These are phyloP conservation scores for Macrophya annulata DNA, from an alignment of 2,888 invertebrate genomes.

Conservation along the genomic window DNA sequence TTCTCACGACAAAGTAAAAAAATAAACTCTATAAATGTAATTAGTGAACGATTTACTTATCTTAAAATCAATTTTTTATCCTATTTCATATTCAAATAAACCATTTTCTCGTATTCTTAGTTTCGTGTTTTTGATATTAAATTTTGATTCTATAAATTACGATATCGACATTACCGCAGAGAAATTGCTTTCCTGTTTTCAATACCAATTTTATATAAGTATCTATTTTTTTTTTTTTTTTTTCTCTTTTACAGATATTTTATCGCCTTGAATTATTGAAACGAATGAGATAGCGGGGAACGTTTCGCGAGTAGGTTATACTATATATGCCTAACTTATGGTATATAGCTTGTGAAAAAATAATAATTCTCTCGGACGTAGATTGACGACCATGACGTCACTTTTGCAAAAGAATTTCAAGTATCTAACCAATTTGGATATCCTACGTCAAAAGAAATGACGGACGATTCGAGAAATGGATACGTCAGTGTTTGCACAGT, in stretches of 20 bases:
- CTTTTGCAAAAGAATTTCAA: slow-evolving; percentile 38
- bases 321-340: background rate
- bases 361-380: slow-evolving; percentile 37
- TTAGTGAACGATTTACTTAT: too few relatives aligned
- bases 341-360: slow-evolving; percentile 19
- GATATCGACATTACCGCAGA: background rate
- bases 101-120: background rate
- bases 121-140: slow-evolving; percentile 9
- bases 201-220: slow-evolving; percentile 15
- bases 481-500: background rate
- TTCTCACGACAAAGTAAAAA: background rate
- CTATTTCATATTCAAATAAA: background rate
- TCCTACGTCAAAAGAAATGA: slow-evolving; percentile 18
- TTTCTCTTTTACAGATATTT: background rate
- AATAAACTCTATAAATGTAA: background rate
- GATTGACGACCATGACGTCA: slow-evolving; percentile 48
- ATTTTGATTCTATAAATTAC: slow-evolving; percentile 19
- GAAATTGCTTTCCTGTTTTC: slow-evolving; percentile 26
- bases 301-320: background rate
- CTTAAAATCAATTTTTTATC: background rate
- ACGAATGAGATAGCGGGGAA: background rate
- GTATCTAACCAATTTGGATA: slow-evolving; percentile 20
- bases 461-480: slow-evolving; percentile 23
- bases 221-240: background rate
- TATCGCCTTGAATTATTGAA: slow-evolving; percentile 41